These are phyloP conservation scores for Chymomyza procnemis DNA, from an alignment of 2,888 invertebrate species.

Conservation along the genomic window DNA sequence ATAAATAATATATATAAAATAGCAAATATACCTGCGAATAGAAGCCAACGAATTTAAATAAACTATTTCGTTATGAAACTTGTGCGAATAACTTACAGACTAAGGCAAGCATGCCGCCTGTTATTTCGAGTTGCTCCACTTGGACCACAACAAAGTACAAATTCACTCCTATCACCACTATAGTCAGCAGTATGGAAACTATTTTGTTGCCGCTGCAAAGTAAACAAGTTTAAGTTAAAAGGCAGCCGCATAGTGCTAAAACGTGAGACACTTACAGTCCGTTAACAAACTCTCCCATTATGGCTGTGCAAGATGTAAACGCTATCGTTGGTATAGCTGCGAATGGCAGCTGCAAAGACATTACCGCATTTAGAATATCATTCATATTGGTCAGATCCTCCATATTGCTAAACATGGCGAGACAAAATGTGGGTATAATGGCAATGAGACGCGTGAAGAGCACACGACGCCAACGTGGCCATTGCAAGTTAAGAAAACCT, in stretches of 20 bases:
- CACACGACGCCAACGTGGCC: constrained; percentile 92
- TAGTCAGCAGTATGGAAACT: constrained; percentile 83
- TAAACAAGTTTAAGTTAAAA: background rate
- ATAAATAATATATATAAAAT: constrained; percentile 86
- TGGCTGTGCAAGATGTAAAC: constrained; percentile 86
- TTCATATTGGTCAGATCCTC: constrained; percentile 88
- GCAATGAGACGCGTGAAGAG: constrained; percentile 90
- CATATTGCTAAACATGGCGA: constrained; percentile 84
- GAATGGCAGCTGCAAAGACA: constrained; percentile 92
- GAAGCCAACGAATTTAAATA: constrained; percentile 19
- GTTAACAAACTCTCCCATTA: constrained; percentile 92
- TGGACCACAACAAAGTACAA: constrained; percentile 86
- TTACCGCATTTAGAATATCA: constrained; percentile 90
- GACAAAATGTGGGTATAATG: constrained; percentile 84
- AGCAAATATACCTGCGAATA: constrained; percentile 80
- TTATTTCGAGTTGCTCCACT: constrained; percentile 79
- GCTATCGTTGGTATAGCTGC: constrained; percentile 92
- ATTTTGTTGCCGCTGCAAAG: constrained; percentile 84
- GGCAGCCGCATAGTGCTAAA: no score
- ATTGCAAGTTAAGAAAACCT: constrained; percentile 90
- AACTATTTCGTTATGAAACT: background rate
- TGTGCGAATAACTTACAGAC: constrained; percentile 74
- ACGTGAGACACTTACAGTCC: constrained; percentile 85
- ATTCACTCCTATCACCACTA: constrained; percentile 88
- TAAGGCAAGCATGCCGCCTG: constrained; percentile 79